Evolutionary conservation across 2,888 invertebrate species (phyloP).

Genomic region (Thera obeliscata): DNA sequence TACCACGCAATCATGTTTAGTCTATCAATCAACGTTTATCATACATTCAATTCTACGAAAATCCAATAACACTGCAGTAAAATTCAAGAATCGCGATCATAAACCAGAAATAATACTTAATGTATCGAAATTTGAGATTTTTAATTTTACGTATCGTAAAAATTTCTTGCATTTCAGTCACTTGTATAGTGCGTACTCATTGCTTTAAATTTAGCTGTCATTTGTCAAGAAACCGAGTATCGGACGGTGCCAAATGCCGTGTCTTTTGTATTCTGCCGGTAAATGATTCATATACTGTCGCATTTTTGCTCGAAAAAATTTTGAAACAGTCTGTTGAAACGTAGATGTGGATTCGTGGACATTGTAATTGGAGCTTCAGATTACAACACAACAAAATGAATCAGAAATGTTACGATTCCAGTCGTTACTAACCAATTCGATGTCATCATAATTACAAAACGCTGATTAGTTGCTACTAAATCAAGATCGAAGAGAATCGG

Average conservation of each 20-base stretch:
- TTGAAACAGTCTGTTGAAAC: conserved; percentile 39
- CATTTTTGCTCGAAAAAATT: conserved; percentile 50
- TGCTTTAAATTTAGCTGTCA: conserved; percentile 74
- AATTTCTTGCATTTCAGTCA: conserved; percentile 43
- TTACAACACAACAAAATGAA: conserved; percentile 34
- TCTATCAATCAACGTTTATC: conserved; percentile 8
- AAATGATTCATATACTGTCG: conserved; percentile 60
- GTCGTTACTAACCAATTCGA: conserved; percentile 21
- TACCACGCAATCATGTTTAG: conserved; percentile 5
- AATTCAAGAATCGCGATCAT: neutral
- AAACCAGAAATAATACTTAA: neutral
- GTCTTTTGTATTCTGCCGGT: conserved; percentile 65
- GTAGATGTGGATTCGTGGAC: conserved; percentile 30
- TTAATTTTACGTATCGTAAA: conserved; percentile 10
- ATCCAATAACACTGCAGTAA: neutral
- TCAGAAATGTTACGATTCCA: conserved; percentile 25
- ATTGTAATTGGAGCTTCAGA: conserved; percentile 33
- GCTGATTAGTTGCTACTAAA: conserved; percentile 32
- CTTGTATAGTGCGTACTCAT: conserved; percentile 50
- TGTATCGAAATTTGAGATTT: neutral
- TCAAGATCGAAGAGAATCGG: conserved; percentile 37
- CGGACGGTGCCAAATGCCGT: conserved; percentile 64
- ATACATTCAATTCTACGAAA: neutral
- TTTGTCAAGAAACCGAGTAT: conserved; percentile 67
- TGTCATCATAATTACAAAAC: conserved; percentile 22